Base-by-base conservation (phyloP, 1,140 invertebrate species). In the Ceratina australensis region DNA sequence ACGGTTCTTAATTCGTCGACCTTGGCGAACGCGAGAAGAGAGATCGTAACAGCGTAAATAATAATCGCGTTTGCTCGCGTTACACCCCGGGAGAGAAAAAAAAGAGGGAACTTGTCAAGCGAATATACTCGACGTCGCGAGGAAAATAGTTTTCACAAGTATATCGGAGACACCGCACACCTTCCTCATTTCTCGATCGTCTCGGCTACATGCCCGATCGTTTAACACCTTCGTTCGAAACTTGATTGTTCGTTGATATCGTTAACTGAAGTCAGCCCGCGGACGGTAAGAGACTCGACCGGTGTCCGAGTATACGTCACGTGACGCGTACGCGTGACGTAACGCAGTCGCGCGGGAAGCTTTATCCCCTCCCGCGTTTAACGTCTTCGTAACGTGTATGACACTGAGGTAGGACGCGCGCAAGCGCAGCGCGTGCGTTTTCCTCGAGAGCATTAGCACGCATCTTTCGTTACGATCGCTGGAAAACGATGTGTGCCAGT, bases 251-350 rank as follows among this genome's bases (percentile, higher is more conserved):
- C n/a, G 47, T 68, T 22, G 28, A 65, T 67, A 69, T 77, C 71
- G 73, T 79, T 54, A 72, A n/a, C 28, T 61, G 50, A 60, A 84
- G 42, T 18, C 28, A 74, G 56, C 33, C 52, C 2, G 49, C 68
- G 63, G 69, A 84, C 65, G 54, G 66, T 24, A 66, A 66, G n/a
- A 65, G 79, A 52, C 76, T 66, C 67, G 49, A 73, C 75, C 79
- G 83, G 81, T 79, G 75, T 81, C 60, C 78, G 77, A 50, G 63
- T 61, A 76, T 72, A 76, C 64, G 61, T 85, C 84, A 84, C 83
- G 84, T 85, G 83, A 85, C 84, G n/a, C n/a, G 79, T 81, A 82
- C 76, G 78, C 76, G 79, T 85, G 84, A 85, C 83, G 84, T 84
- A 85, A 85, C 59, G 84, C 76, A 72, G 80, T 82, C 79, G 83